These are phyloP conservation scores for Vimba vimba DNA, from an alignment of 2,113 vertebrate genomes.

Conservation along the genomic window DNA sequence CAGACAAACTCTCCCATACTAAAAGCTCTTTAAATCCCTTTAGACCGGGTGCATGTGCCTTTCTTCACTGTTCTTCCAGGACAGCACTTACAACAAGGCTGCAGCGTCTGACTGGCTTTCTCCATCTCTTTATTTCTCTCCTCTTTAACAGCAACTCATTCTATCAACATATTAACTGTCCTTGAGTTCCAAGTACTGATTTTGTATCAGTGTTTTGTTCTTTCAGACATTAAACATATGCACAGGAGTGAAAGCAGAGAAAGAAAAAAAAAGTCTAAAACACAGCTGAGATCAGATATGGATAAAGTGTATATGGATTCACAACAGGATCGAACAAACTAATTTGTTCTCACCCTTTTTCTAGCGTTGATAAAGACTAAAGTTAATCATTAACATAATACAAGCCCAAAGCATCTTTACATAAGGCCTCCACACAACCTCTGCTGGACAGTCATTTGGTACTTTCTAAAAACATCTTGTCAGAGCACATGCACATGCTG, in stretches of 20 bases:
- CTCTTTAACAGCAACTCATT: not conserved
- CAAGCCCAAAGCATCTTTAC: too few relatives aligned
- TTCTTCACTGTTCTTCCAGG: slow-evolving; percentile 17
- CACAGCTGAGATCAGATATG: not conserved
- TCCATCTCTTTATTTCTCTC: not conserved
- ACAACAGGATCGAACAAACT: not conserved
- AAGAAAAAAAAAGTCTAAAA: not conserved
- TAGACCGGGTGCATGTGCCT: slow-evolving; percentile 3
- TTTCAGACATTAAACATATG: slow-evolving; percentile 6
- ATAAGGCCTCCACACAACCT: too few relatives aligned
- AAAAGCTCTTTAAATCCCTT: slow-evolving; percentile 14
- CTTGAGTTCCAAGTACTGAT: not conserved
- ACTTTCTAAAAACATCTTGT: too few relatives aligned
- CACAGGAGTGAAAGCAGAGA: not conserved
- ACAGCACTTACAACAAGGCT: slow-evolving; percentile 18
- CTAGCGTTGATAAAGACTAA: too few relatives aligned
- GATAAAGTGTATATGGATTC: not conserved
- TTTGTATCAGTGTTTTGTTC: not conserved
- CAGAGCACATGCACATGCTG: too few relatives aligned
- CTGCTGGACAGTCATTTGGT: too few relatives aligned
- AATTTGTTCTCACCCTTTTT: too few relatives aligned
- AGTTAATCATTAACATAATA: too few relatives aligned
- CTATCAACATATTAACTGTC: slow-evolving; percentile 1
- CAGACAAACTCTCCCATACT: slow-evolving; percentile 24
- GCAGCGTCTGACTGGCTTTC: not conserved